Conservation (phyloP, 2,888 invertebrate genomes). For the Galerucella calmariensis region DNA sequence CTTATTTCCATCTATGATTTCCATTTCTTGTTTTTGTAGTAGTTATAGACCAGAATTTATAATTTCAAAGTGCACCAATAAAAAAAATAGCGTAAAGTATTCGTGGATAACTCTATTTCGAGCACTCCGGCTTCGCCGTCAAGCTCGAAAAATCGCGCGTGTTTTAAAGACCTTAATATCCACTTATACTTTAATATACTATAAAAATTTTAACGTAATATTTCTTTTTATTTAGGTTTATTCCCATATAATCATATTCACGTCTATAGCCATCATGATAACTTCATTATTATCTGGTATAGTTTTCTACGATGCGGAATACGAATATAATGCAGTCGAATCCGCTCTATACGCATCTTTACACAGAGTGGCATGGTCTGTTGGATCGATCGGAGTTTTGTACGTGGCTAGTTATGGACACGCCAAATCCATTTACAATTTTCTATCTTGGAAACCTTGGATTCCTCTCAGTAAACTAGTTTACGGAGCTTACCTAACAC, state of each 20-base stretch:
- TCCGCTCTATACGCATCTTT: slow-evolving; percentile 70
- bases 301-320: slow-evolving; percentile 66
- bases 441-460: slow-evolving; percentile 70
- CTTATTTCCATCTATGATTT: too few relatives aligned
- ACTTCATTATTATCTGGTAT: slow-evolving; percentile 66
- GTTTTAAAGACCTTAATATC: too few relatives aligned
- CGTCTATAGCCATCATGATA: slow-evolving; percentile 66
- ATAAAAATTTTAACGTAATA: neutral
- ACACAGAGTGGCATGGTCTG: slow-evolving; percentile 70
- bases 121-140: too few relatives aligned
- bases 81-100: too few relatives aligned
- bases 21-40: too few relatives aligned
- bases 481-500: slow-evolving; percentile 71
- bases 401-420: slow-evolving; percentile 68
- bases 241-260: slow-evolving; percentile 51
- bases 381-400: slow-evolving; percentile 66
- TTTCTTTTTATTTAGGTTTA: slow-evolving; percentile 42
- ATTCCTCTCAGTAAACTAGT: slow-evolving; percentile 70
- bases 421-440: slow-evolving; percentile 59
- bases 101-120: too few relatives aligned
- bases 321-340: slow-evolving; percentile 67
- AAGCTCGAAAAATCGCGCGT: too few relatives aligned
- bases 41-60: too few relatives aligned
- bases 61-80: too few relatives aligned
- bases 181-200: too few relatives aligned